Percentiles rank a stretch among this genome's conserved stretches.
These are phyloP conservation scores for Arctocebus calabarensis DNA, from an alignment of 2,797 vertebrate species.

Conservation along the genomic window DNA sequence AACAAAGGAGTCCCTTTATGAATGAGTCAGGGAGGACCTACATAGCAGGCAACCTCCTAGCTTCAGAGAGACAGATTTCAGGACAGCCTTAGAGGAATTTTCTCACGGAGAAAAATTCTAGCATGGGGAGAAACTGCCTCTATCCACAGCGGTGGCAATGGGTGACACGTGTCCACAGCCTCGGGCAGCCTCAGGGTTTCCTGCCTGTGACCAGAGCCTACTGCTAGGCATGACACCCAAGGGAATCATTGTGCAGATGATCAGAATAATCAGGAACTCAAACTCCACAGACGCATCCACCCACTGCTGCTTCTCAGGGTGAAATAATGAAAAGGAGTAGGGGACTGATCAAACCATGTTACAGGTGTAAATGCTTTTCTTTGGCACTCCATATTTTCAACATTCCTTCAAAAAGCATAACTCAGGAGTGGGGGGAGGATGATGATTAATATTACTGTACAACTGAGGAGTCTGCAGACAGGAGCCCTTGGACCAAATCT, in stretches of 20 bases:
- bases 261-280: not conserved
- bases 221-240: not conserved
- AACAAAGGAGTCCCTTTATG: not conserved
- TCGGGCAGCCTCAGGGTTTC: accelerated
- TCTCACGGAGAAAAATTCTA: not conserved
- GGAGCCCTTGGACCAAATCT: accelerated
- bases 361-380: accelerated
- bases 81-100: not conserved
- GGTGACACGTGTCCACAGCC: not conserved
- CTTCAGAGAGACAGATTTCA: not conserved
- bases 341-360: not conserved
- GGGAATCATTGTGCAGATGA: not conserved
- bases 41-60: not conserved
- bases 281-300: not conserved
- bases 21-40: not conserved
- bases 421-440: not conserved
- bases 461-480: not conserved
- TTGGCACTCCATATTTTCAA: too few species aligned
- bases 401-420: not conserved
- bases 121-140: not conserved
- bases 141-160: not conserved
- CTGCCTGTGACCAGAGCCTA: not conserved
- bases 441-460: not conserved
- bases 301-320: not conserved
- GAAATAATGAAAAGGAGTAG: not conserved